Evolutionary conservation across 1,140 invertebrate species (phyloP).

Genomic region (Frieseomelitta varia): DNA sequence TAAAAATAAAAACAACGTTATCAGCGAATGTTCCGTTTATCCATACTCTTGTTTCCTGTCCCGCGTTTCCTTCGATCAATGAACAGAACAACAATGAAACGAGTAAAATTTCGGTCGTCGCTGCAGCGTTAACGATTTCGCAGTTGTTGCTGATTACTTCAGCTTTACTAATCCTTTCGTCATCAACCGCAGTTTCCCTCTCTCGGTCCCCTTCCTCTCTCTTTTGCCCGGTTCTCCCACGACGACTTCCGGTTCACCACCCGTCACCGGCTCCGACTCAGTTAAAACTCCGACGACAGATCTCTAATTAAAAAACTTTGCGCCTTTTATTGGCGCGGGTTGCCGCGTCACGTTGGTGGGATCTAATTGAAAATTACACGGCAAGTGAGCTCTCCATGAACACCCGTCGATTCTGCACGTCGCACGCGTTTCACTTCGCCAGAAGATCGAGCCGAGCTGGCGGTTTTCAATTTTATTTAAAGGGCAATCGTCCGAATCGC

Average conservation of each 20-base stretch:
- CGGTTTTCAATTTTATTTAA: not conserved
- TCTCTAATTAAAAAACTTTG: constrained; percentile 70
- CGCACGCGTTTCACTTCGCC: not conserved
- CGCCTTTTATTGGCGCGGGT: constrained; percentile 60
- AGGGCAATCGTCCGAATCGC: not conserved
- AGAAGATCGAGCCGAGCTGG: too few species aligned
- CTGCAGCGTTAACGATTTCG: not conserved
- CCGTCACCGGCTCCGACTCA: constrained; percentile 63
- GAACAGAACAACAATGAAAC: not conserved
- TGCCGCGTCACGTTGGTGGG: constrained; percentile 54
- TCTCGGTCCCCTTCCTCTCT: not conserved
- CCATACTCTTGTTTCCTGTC: not conserved
- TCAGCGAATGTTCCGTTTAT: not conserved
- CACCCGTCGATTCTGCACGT: constrained; percentile 19
- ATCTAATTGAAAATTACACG: constrained; percentile 68
- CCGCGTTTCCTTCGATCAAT: not conserved
- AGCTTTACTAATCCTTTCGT: constrained; percentile 8
- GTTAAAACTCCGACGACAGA: constrained; percentile 61
- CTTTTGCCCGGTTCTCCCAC: constrained; percentile 2
- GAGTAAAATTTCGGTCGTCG: not conserved
- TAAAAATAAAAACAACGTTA: not conserved
- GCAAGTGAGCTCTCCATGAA: constrained; percentile 41
- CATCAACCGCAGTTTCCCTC: not conserved
- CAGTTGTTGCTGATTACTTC: not conserved
- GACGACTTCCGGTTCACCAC: constrained; percentile 36